These are phyloP conservation scores for Pachyuromys duprasi DNA, from an alignment of 2,797 vertebrate species.

Conservation along the genomic window DNA sequence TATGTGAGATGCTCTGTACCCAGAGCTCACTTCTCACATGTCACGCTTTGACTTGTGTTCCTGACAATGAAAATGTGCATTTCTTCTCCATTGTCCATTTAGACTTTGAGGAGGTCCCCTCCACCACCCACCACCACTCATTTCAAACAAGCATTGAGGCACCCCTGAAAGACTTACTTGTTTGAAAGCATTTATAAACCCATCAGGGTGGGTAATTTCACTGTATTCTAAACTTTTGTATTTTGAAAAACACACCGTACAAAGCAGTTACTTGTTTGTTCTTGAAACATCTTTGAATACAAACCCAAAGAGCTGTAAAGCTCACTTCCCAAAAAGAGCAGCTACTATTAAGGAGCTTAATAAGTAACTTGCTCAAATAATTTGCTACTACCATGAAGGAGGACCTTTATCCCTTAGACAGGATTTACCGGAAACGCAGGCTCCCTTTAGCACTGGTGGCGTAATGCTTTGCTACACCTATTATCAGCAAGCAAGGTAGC, in stretches of 20 bases:
- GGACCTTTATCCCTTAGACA: slow-evolving; percentile 72
- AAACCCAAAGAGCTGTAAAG: slow-evolving; percentile 62
- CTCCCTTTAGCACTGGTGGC: slow-evolving; percentile 49
- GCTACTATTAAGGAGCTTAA: slow-evolving; percentile 71
- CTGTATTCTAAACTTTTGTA: not conserved
- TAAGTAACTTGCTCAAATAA: slow-evolving; percentile 73
- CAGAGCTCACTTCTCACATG: slow-evolving; percentile 35
- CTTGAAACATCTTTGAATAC: slow-evolving; percentile 69
- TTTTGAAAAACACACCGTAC: slow-evolving; percentile 47
- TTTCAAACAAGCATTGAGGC: not conserved
- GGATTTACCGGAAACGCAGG: slow-evolving; percentile 68
- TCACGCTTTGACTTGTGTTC: slow-evolving; percentile 48
- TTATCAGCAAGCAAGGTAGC: slow-evolving; percentile 58
- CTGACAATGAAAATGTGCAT: not conserved
- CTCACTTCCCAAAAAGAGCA: slow-evolving; percentile 53
- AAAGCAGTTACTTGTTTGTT: slow-evolving; percentile 62
- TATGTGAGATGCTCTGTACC: not conserved
- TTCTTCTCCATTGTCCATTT: slow-evolving; percentile 51
- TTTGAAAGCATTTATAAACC: slow-evolving; percentile 46
- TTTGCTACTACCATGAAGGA: slow-evolving; percentile 43
- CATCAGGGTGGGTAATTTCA: not conserved
- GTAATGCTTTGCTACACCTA: slow-evolving; percentile 33
- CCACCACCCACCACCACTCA: not conserved
- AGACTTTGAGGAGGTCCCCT: not conserved
- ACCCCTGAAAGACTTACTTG: slow-evolving; percentile 8